Evolutionary conservation across 2,113 vertebrate genomes (phyloP).

Genomic region (Phrynosoma blainvillii): DNA sequence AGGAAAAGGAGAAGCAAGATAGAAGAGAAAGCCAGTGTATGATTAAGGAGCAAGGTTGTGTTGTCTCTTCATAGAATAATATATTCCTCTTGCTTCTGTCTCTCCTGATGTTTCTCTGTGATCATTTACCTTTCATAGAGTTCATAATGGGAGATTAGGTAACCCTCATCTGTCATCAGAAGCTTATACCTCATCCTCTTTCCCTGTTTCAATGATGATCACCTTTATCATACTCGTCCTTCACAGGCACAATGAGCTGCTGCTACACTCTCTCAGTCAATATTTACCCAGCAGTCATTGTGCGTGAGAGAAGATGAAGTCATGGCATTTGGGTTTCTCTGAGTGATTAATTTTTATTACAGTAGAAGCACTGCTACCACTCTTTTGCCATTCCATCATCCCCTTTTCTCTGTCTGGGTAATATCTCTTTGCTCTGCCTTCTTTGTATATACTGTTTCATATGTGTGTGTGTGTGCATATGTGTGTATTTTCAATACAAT

Average conservation of each 20-base stretch:
- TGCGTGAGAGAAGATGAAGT: constrained; percentile 2
- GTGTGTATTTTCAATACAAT: no score
- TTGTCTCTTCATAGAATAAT: background rate
- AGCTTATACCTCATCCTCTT: no score
- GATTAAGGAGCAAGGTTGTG: background rate
- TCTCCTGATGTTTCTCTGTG: background rate
- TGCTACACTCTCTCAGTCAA: constrained; percentile 11
- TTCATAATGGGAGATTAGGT: constrained; percentile 1
- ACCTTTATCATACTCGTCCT: background rate
- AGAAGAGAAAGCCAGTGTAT: background rate
- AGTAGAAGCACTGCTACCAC: background rate
- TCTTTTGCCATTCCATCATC: background rate
- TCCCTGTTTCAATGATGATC: background rate
- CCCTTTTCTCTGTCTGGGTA: background rate
- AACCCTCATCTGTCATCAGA: background rate
- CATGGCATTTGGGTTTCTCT: background rate
- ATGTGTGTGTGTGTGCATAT: no score
- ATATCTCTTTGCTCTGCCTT: background rate
- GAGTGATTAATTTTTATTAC: background rate
- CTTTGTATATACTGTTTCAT: background rate
- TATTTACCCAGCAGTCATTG: constrained; percentile 21
- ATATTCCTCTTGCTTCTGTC: background rate
- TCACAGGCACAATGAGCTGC: constrained; percentile 18
- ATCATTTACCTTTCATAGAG: background rate
- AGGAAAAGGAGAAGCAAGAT: background rate